phyloP scores from a whole-genome alignment of 2,113 vertebrate species.

The Rhynchomys soricoides region DNA sequence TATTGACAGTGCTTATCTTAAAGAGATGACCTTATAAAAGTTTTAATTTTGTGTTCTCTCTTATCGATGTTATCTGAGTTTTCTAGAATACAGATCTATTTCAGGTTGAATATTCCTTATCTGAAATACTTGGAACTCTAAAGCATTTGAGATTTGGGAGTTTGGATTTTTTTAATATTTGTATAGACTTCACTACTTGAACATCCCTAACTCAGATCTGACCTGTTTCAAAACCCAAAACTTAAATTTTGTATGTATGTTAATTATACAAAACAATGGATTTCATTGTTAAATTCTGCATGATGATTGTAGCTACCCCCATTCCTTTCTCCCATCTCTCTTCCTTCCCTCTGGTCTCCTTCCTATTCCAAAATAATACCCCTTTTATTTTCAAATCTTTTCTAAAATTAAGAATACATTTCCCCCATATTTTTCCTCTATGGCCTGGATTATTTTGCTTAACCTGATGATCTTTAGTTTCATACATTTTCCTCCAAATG shows the following conservation, averaged over 20 bases:
- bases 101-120: background rate
- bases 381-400: background rate
- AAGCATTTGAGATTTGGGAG: background rate
- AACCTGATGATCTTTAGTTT: background rate
- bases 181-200: background rate
- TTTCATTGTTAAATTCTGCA: background rate
- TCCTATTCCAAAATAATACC: background rate
- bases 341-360: background rate
- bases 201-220: background rate
- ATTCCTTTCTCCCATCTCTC: background rate
- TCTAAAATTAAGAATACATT: background rate
- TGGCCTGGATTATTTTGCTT: background rate
- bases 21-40: background rate
- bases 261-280: background rate
- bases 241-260: background rate
- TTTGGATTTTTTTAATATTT: background rate
- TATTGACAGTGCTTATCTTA: conserved; percentile 14
- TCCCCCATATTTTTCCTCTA: background rate
- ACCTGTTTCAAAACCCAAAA: background rate
- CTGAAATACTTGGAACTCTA: background rate
- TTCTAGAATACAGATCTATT: conserved; percentile 12
- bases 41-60: conserved; percentile 29
- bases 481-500: background rate
- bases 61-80: conserved; percentile 6
- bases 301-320: background rate